Base-by-base conservation (phyloP, 2,888 invertebrate genomes). In the Anoplius nigerrimus region DNA sequence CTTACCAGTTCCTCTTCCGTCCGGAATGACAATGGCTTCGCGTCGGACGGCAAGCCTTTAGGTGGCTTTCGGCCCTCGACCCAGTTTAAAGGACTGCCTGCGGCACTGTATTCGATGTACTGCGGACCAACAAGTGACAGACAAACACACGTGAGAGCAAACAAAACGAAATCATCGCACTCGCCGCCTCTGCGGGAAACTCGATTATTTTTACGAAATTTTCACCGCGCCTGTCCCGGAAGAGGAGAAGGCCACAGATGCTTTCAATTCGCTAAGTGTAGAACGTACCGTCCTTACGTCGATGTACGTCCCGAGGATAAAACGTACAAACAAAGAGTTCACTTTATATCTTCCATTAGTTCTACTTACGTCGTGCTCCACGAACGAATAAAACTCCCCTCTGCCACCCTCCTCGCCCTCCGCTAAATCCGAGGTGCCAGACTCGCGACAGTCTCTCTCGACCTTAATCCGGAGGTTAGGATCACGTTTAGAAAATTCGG, bases 11-110 rank as follows among this genome's bases (percentile, higher is more conserved):
- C 79, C 24, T 15, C 45, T 0, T 75, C 72, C 11, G 54, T 73
- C 13, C 72, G 66, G 16, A 70, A 60, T 11, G 70, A 76, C 34
- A 84, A 64, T 24, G 79, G 78, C 45, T 79, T 83, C 0, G 80
- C 82, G 27, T 80, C 70, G 21, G 66, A 56, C 0, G 84, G 85
- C 20, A 84, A 69, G 46, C 79, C 81, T 24, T 79, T 63, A 18
- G 62, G 56, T 2, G 83, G 84, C 71, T 81, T 83, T 22, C 78
- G 78, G 24, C 76, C 82, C 11, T 84, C 80, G 59, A 86, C 75
- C 85, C 85, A 84, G 59, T 85, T 85, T 57, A 84, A 74, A 4
- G 85, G 84, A 56, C 66, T 77, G 61, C 84, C 85, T 24, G 59
- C 55, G 0, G 66, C 71, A 2, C 51, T 78, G 58, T 82, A 84